Base-by-base conservation (phyloP, 2,888 invertebrate species). In the Arenicola marina region DNA sequence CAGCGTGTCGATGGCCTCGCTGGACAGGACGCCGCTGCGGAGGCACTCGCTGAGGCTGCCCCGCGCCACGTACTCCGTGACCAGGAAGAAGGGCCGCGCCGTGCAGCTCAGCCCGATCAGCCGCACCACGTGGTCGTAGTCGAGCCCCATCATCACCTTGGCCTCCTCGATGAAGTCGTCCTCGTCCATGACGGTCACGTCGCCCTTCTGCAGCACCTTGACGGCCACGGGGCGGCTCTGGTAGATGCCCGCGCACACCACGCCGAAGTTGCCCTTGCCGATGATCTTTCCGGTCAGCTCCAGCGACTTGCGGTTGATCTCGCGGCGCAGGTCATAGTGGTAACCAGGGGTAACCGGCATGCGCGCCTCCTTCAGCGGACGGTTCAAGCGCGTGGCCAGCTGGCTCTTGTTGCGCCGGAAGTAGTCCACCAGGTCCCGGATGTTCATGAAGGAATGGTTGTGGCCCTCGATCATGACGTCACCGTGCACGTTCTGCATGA, bases 101-200 rank as follows among this genome's bases (percentile, higher is more conserved):
- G 44, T 45, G 38, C 65, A 69, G 56, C 70, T 66, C 21, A 73
- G 54, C 1, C 73, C 73, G 28, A 73, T 34, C 7, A 73, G 60
- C 29, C 61, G 34, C 21, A 72, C 63, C 29, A 73, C 54, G 58
- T 73, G 67, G 4, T 73, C 70, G 53, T 70, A 69, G 15, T 60
- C 46, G 0, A 70, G 57, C 7, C 48, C 51, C 67, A 69, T 72
- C 61, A 73, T 26, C 26, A 62, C 45, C 24, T 55, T 51, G 2
- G 70, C 73, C 48, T 73, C 73, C n/a, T 70, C 60, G 1, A 73
- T 43, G 48, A 70, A 71, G 43, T 72, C 70, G 58, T 73, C 73
- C 48, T 72, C 71, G 7, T 73, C 70, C 15, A 53, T 56, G 21
- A 56, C 24, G 4, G n/a, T 59, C 3, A 56, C 45, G 51, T 70